Evolutionary conservation across 2,888 invertebrate genomes (phyloP).

Genomic region (Drosophila paranaensis): DNA sequence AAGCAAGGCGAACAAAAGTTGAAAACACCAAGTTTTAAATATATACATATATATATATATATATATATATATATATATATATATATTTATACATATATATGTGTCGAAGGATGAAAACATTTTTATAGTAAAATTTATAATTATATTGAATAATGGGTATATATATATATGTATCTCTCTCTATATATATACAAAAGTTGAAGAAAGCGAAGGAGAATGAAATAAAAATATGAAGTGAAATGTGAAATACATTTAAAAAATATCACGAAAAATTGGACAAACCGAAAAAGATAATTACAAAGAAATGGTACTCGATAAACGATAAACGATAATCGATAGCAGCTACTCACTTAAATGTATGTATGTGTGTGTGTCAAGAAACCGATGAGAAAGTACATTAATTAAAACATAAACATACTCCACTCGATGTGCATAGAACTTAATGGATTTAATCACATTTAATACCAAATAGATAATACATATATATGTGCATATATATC

Average conservation of each 20-base stretch:
- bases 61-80: slow-evolving; percentile 38
- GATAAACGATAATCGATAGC: slow-evolving; percentile 22
- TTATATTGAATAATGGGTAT: slow-evolving; percentile 53
- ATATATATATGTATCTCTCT: slow-evolving; percentile 17
- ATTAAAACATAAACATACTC: slow-evolving; percentile 27
- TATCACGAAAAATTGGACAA: slow-evolving; percentile 48
- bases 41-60: slow-evolving; percentile 46
- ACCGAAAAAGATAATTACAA: not conserved
- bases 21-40: slow-evolving; percentile 75
- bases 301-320: slow-evolving; percentile 16
- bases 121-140: slow-evolving; percentile 78
- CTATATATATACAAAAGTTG: slow-evolving; percentile 34
- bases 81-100: slow-evolving; percentile 35
- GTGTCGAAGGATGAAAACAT: slow-evolving; percentile 58
- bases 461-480: slow-evolving; percentile 18
- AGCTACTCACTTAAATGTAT: slow-evolving; percentile 26
- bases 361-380: slow-evolving; percentile 38
- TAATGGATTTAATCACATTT: slow-evolving; percentile 44
- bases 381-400: slow-evolving; percentile 4
- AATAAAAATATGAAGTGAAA: slow-evolving; percentile 23
- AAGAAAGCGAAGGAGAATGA: slow-evolving; percentile 32
- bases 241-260: slow-evolving; percentile 78
- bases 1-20: slow-evolving; percentile 56
- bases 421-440: slow-evolving; percentile 32
- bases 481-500: slow-evolving; percentile 31